Percentiles rank a stretch among this genome's conserved stretches.
Conservation (phyloP, 2,113 vertebrate genomes). For the Anhinga anhinga region DNA sequence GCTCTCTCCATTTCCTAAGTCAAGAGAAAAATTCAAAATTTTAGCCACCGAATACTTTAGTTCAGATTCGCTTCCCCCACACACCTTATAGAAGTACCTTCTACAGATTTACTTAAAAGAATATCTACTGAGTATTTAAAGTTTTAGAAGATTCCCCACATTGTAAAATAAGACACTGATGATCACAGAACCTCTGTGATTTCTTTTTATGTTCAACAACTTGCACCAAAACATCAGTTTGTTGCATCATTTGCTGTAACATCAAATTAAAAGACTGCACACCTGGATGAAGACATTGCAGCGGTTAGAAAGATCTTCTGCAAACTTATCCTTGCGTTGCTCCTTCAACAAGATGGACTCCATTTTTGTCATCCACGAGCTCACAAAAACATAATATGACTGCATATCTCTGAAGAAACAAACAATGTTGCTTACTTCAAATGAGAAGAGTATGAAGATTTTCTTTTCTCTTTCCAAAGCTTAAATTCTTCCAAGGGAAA, state of each 20-base stretch:
- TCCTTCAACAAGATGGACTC: slow-evolving; percentile 93
- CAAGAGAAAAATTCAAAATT: neutral
- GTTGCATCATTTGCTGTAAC: neutral
- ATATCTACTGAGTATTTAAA: neutral
- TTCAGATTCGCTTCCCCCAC: neutral
- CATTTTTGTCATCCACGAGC: slow-evolving; percentile 99
- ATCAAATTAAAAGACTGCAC: neutral
- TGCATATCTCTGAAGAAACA: slow-evolving; percentile 89
- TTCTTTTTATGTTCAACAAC: neutral
- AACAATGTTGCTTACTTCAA: neutral
- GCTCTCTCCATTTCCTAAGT: neutral
- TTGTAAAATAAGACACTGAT: neutral
- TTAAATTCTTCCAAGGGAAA: neutral
- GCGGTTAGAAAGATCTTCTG: slow-evolving; percentile 90
- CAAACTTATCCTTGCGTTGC: slow-evolving; percentile 84
- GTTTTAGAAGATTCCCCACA: neutral
- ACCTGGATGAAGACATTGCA: slow-evolving; percentile 98
- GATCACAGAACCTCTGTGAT: neutral
- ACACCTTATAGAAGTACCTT: neutral
- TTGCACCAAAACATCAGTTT: neutral
- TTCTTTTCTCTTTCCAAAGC: neutral
- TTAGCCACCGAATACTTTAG: neutral
- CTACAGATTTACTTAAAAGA: neutral
- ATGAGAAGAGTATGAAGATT: neutral
- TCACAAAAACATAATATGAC: slow-evolving; percentile 96